Percentiles rank a stretch among this genome's conserved stretches.
phyloP scores from a whole-genome alignment of 2,113 vertebrate genomes.

The Sceloporus undulatus region DNA sequence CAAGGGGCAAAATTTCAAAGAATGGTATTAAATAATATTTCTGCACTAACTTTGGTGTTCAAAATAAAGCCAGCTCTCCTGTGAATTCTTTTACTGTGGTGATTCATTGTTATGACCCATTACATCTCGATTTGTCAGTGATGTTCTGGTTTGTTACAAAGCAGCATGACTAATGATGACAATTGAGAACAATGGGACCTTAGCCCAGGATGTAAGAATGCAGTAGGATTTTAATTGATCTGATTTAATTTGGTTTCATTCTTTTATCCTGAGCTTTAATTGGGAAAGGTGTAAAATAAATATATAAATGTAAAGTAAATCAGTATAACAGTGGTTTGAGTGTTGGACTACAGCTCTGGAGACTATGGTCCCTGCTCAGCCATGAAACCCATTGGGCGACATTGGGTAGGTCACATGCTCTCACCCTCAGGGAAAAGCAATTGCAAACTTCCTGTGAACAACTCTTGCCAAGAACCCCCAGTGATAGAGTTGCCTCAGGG shows the following conservation, averaged over 20 bases:
- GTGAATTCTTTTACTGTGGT: background rate
- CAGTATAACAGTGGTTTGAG: too few relatives aligned
- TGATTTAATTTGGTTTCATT: background rate
- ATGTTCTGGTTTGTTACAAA: fast-evolving
- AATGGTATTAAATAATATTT: background rate
- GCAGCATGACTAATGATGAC: fast-evolving
- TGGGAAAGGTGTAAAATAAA: background rate
- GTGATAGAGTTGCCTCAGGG: too few relatives aligned
- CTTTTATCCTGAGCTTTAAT: background rate
- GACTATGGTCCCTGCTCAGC: too few relatives aligned
- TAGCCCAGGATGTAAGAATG: background rate
- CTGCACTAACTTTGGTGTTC: fast-evolving
- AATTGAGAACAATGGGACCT: slow-evolving; percentile 10
- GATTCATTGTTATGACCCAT: fast-evolving
- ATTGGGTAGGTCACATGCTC: too few relatives aligned
- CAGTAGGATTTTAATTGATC: fast-evolving
- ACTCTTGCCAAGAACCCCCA: too few relatives aligned
- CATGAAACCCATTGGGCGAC: too few relatives aligned
- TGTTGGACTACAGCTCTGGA: too few relatives aligned
- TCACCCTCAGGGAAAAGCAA: too few relatives aligned
- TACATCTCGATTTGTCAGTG: background rate
- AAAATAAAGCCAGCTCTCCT: fast-evolving
- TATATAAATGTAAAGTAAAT: too few relatives aligned
- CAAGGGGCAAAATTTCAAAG: background rate
- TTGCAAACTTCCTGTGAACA: too few relatives aligned